Conservation (phyloP, 2,888 invertebrate species). For the Sipha maydis region DNA sequence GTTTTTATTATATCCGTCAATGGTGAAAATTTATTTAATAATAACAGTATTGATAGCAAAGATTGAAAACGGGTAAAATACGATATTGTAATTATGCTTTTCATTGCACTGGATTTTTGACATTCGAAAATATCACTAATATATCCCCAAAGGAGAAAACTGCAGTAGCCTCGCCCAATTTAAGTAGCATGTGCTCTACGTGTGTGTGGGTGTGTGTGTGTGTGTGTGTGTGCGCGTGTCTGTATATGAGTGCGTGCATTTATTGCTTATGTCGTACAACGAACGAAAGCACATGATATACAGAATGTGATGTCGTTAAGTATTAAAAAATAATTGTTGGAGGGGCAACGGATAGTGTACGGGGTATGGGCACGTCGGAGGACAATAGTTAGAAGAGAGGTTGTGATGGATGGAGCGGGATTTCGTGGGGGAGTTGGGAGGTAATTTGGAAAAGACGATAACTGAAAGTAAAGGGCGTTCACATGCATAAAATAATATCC, state of each 20-base stretch:
- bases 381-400: neutral
- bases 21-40: neutral
- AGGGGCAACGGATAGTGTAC: neutral
- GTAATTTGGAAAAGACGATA: constrained; percentile 36
- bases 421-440: neutral
- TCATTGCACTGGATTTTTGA: neutral
- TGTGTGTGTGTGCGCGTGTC: too few relatives aligned
- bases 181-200: too few relatives aligned
- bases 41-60: neutral
- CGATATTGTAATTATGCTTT: neutral
- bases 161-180: neutral
- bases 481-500: constrained; percentile 54
- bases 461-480: constrained; percentile 54
- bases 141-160: neutral
- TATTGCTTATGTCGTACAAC: neutral
- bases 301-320: neutral
- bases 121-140: neutral
- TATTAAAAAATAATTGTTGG: constrained; percentile 21
- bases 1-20: too few relatives aligned
- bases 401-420: neutral
- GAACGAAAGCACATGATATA: neutral
- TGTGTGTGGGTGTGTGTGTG: too few relatives aligned
- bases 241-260: too few relatives aligned
- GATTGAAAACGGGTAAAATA: neutral
- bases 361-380: neutral